Evolutionary conservation across 2,113 vertebrate genomes (phyloP), one percentile per base, ranked within the genome.

Genomic region (Laterallus jamaicensis): DNA sequence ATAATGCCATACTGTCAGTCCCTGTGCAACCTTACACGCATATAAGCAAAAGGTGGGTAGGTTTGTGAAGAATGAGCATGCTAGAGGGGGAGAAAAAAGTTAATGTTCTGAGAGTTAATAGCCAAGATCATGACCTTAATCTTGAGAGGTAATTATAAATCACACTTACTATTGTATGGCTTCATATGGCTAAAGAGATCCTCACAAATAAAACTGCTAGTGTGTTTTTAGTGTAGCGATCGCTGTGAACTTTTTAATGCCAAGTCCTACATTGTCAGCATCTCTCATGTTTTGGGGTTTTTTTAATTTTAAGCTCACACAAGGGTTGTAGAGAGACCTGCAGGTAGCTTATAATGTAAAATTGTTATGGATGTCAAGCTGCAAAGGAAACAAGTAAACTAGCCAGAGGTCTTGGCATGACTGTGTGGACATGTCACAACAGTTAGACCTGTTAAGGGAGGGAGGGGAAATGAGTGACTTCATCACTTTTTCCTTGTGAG

Each of bases 391-490:
- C 14, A 35, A 18, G 6, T 24, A 69, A 67, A 11, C 12, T 22
- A 58, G 28, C 9, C 31, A 40, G 69, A 64, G 35, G 32, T 82
- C 42, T 47, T 71, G 24, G 6, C 4, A 0, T 55, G 37, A 62
- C 18, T 49, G 5, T 56, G 26, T 17, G 44, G 24, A 12, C 1
- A 3, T 49, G 20, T 58, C 10, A 13, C 31, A 50, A n/a, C 35
- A 85, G 4, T 14, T 84, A 73, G 55, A 29, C 49, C 19, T 90
- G 0, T 60, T 44, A 35, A 76, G 17, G 8, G 0, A 17, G 1
- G 9, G 13, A 5, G 4, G 19, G 1, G 4, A 16, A 5, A 11
- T 1, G 0, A 31, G 4, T 55, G 44, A 40, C 19, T 74, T 85
- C 18, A 40, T 28, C 7, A 32, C 8, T 6, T 54, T 75, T 79